Evolutionary conservation across 2,113 vertebrate species (phyloP), one percentile per base, ranked within the genome.

Genomic region (Sitta europaea): DNA sequence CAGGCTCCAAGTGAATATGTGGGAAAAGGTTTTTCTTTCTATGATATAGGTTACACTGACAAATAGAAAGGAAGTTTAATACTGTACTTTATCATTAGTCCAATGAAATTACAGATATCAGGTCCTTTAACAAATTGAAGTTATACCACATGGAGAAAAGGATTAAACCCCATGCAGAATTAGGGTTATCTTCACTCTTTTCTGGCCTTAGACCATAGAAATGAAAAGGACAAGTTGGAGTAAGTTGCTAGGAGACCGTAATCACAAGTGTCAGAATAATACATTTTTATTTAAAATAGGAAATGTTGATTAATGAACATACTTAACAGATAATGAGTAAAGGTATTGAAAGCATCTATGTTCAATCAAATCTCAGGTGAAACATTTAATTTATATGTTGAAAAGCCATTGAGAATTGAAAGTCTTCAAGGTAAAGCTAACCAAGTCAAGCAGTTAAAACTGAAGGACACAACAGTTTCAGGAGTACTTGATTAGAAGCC

Each of bases 251-350:
- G 91, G 94, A 95, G 53, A 97, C 89, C 70, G 21, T 92, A 94
- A 95, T 96, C 92, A 61, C 51, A 81, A 87, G 57, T 95, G 92
- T 92, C 92, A 92, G 91, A 94, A 92, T 95, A 95, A 96, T 95
- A 80, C 83, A 87, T 95, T 97, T 96, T 96, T 97, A 97, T 97
- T 96, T 97, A 67, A 95, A 95, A 88, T 53, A 78, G 76, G 43
- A 89, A 89, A 96, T 94, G 68, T 92, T 94, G 94, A 95, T 97
- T 95, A 94, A 96, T 96, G 95, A 91, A 90, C 73, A 59, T 94
- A 88, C 73, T 96, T 95, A 94, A 71, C 47, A 78, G 65, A 78
- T 93, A 96, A 96, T 91, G 73, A 96, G 40, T 81, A 87, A 89
- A 84, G 43, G 80, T 81, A 91, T 71, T 95, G 89, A 92, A 95